Conservation (phyloP, 2,113 vertebrate species). For the Psettodes erumei region DNA sequence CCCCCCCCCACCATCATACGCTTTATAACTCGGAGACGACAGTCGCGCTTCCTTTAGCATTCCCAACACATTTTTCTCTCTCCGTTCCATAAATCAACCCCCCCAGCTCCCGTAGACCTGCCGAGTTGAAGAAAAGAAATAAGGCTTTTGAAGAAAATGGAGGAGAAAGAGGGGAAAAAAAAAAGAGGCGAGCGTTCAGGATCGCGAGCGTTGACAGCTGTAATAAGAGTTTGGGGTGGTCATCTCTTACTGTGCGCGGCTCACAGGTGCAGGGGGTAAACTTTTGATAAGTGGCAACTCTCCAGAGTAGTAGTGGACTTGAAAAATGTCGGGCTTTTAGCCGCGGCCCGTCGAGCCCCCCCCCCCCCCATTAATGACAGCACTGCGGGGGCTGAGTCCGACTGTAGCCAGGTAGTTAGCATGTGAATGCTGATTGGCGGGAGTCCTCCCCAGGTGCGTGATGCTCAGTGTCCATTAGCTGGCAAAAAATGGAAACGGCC, state of each 20-base stretch:
- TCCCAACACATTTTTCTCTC: constrained; percentile 60
- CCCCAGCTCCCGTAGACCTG: constrained; percentile 40
- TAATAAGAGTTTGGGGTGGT: constrained; percentile 55
- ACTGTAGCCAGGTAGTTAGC: constrained; percentile 60
- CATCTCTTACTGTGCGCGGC: constrained; percentile 54
- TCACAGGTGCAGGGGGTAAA: constrained; percentile 60
- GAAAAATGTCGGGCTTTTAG: constrained; percentile 74
- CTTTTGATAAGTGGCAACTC: constrained; percentile 70
- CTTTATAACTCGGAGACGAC: constrained; percentile 49
- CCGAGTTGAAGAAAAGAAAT: constrained; percentile 52
- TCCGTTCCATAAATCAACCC: constrained; percentile 77
- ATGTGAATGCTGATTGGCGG: constrained; percentile 43
- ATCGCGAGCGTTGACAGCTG: constrained; percentile 53
- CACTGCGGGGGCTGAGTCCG: constrained; percentile 24
- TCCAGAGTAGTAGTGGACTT: constrained; percentile 54
- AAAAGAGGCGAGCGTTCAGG: constrained; percentile 22
- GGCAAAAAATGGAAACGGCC: neutral
- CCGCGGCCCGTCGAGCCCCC: constrained; percentile 55
- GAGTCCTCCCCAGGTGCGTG: neutral
- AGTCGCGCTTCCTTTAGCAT: constrained; percentile 59
- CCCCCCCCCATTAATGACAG: constrained; percentile 63
- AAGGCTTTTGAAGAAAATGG: constrained; percentile 37
- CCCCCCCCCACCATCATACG: constrained; percentile 26
- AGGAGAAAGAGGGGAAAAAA: neutral
- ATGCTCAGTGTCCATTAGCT: neutral